phyloP scores from a whole-genome alignment of 2,797 vertebrate species.

The Pangasius krempfi region DNA sequence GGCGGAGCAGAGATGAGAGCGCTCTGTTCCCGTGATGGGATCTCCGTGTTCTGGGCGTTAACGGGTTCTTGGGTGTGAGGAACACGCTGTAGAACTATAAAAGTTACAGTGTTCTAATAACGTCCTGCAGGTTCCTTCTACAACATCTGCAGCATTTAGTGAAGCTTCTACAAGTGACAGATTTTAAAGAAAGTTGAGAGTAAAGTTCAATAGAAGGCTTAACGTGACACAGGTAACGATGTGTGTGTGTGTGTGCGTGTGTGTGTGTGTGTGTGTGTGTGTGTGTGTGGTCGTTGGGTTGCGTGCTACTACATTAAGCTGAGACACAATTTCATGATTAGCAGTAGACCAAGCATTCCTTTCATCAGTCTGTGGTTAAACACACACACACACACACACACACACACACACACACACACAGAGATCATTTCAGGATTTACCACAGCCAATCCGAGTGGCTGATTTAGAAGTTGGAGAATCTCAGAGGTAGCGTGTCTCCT shows the following conservation, averaged over 20 bases:
- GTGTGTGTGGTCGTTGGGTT: constrained; percentile 10
- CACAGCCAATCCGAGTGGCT: background rate
- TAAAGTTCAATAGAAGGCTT: background rate
- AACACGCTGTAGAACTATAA: background rate
- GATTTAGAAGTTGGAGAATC: background rate
- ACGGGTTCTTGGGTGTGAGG: background rate
- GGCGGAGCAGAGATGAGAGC: background rate
- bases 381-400: constrained; percentile 14
- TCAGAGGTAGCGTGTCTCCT: background rate
- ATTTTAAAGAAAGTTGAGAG: background rate
- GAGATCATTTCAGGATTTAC: background rate
- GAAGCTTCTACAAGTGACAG: background rate
- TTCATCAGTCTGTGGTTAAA: constrained; percentile 14
- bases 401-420: background rate
- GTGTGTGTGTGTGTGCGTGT: constrained; percentile 6
- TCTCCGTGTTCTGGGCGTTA: background rate
- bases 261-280: constrained; percentile 19
- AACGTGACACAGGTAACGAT: background rate
- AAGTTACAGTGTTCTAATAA: background rate
- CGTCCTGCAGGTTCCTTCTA: background rate
- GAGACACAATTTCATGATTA: constrained; percentile 2
- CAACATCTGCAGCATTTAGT: background rate
- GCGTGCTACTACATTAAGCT: constrained; percentile 7
- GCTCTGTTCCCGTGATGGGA: background rate
- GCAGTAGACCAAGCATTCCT: constrained; percentile 13